Base-by-base conservation (phyloP, 2,888 invertebrate species). In the Folsomia manolachei region DNA sequence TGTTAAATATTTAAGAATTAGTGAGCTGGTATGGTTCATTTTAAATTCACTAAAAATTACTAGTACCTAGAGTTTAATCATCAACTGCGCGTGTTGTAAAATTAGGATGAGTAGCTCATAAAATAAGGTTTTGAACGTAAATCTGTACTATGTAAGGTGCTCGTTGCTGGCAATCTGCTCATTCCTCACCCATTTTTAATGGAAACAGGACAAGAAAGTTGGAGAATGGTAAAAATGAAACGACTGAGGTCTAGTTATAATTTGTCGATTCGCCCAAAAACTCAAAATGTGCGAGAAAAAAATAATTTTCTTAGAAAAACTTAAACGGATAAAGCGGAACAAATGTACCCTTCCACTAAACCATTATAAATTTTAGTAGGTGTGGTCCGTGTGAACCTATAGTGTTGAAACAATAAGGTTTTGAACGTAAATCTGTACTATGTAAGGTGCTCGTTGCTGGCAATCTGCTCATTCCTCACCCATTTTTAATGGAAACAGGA, bases 111-210 rank as follows among this genome's bases (percentile, higher is more conserved):
- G n/a, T n/a, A n/a, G 21, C 4, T 7, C 4, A 19, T 56, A 21
- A 7, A 56, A 19, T 56, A 39, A 39, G 39, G 39, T 4, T 39
- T 39, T 39, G 39, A 39, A 63, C 2, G 25, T 63, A 63, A 18
- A 24, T n/a, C n/a, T n/a, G n/a, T n/a, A n/a, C n/a, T n/a, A 25
- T 19, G 21, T 64, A 26, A 64, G 39, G 64, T 64, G 64, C 27
- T 56, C 56, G 7, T 19, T 64, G 64, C 64, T 64, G 64, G 64
- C 19, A 64, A 25, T 64, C 64, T 64, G 64, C 64, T 64, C 64
- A 64, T 64, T 27, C 64, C 64, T 27, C 27, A 19, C 7, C 51
- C 9, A 11, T 51, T n/a, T n/a, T n/a, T 39, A 14, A 39, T 39
- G 39, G 14, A 9, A 14, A 14, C 39, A 9, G 39, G 39, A 14